Conservation (phyloP, 2,797 vertebrate genomes). For the Gadopsis bispinosus region DNA sequence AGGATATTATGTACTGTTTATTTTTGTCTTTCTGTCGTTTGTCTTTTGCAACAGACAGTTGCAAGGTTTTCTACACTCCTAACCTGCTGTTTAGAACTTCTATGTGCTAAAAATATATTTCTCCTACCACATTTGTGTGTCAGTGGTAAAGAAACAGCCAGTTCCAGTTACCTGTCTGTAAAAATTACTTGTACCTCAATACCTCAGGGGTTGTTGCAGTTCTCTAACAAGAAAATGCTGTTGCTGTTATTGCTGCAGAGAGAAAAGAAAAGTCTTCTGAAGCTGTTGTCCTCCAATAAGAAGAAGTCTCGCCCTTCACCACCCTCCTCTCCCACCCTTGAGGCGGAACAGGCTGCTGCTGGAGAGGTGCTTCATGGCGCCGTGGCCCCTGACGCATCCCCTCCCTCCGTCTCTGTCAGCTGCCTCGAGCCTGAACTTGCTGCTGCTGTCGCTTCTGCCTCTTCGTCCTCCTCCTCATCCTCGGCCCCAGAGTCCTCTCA, state of each 20-base stretch:
- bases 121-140: neutral
- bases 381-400: conserved; percentile 85
- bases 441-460: conserved; percentile 57
- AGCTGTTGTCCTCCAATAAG: conserved; percentile 95
- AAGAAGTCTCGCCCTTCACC: conserved; percentile 94
- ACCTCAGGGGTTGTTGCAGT: neutral
- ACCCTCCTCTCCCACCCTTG: conserved; percentile 93
- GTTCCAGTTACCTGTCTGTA: conserved; percentile 4
- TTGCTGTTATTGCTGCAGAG: conserved; percentile 82
- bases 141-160: neutral
- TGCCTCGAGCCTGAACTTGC: conserved; percentile 81
- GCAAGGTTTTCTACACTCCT: conserved; percentile 2
- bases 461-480: conserved; percentile 73
- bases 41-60: neutral
- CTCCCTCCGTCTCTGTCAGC: conserved; percentile 58
- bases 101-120: conserved; percentile 15
- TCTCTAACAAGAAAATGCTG: conserved; percentile 7
- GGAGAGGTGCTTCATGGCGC: conserved; percentile 90
- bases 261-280: conserved; percentile 97
- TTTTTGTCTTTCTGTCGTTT: neutral
- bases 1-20: neutral
- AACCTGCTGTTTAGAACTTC: conserved; percentile 1
- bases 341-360: conserved; percentile 86
- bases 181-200: conserved; percentile 16
- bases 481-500: conserved; percentile 81